These are phyloP conservation scores for Pseudochirops corinnae DNA, from an alignment of 2,797 vertebrate genomes.

Conservation along the genomic window DNA sequence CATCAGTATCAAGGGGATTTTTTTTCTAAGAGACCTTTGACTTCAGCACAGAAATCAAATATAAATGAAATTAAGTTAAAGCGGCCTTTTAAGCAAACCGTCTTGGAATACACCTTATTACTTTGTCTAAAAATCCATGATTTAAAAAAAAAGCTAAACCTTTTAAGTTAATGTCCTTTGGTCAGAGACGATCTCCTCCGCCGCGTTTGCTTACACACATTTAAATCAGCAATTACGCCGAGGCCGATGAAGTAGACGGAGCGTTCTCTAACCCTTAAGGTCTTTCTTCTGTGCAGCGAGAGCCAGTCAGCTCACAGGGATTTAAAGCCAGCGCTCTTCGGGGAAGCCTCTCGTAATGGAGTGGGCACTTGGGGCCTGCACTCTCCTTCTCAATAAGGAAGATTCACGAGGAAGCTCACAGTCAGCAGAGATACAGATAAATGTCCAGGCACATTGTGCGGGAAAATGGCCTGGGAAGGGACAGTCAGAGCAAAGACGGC, in stretches of 20 bases:
- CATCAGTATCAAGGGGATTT: neutral
- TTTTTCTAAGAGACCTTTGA: neutral
- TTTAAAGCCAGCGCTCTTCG: neutral
- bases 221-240: rapidly evolving
- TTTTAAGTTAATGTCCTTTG: neutral
- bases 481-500: neutral
- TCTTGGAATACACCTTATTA: neutral
- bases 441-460: neutral
- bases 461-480: neutral
- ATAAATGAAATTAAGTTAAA: neutral
- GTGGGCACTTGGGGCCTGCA: neutral
- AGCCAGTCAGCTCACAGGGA: slow-evolving; percentile 1
- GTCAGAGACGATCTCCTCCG: neutral
- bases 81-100: neutral
- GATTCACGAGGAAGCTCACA: neutral
- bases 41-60: neutral
- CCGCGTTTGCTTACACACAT: rapidly evolving
- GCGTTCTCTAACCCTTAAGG: rapidly evolving
- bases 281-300: neutral
- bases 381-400: neutral
- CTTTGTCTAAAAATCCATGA: neutral
- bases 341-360: neutral
- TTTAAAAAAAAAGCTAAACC: rapidly evolving
- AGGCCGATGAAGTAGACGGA: rapidly evolving
- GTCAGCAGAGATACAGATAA: neutral